phyloP scores from a whole-genome alignment of 2,888 invertebrate species.

The Hartigia nigra region DNA sequence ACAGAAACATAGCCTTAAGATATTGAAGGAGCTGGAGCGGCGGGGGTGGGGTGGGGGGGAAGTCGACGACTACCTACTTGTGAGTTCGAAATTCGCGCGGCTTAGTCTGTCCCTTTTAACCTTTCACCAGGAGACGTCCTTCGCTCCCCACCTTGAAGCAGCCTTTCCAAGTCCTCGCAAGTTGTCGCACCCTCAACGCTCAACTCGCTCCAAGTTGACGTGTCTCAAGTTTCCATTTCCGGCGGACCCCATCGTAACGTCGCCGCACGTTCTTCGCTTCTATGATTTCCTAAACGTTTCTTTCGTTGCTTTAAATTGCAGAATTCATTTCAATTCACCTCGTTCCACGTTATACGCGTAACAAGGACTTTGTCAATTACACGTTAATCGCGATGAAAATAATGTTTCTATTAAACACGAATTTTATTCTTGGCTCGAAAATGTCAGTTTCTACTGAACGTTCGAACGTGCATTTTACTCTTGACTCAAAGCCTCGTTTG shows the following conservation, averaged over 20 bases:
- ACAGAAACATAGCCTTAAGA: too few relatives aligned
- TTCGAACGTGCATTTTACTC: too few relatives aligned
- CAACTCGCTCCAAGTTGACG: slow-evolving; percentile 5
- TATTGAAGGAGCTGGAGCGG: too few relatives aligned
- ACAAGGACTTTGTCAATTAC: too few relatives aligned
- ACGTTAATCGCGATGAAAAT: too few relatives aligned
- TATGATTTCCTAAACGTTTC: not conserved
- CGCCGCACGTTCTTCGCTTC: not conserved
- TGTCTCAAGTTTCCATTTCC: slow-evolving; percentile 41
- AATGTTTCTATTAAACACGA: too few relatives aligned
- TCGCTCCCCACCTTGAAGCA: too few relatives aligned
- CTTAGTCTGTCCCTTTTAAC: not conserved
- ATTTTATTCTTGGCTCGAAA: too few relatives aligned
- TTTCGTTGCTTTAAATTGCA: not conserved
- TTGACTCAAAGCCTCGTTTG: too few relatives aligned
- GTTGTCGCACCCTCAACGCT: not conserved
- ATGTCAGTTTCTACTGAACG: too few relatives aligned
- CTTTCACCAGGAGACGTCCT: not conserved
- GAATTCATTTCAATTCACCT: not conserved
- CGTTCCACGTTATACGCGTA: not conserved
- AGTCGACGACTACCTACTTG: not conserved
- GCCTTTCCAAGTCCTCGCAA: not conserved
- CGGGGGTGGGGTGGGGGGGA: too few relatives aligned
- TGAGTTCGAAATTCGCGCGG: not conserved
- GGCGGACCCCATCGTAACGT: slow-evolving; percentile 14